Conservation (phyloP, 2,113 vertebrate species). For the Campylomormyrus tamandua region DNA sequence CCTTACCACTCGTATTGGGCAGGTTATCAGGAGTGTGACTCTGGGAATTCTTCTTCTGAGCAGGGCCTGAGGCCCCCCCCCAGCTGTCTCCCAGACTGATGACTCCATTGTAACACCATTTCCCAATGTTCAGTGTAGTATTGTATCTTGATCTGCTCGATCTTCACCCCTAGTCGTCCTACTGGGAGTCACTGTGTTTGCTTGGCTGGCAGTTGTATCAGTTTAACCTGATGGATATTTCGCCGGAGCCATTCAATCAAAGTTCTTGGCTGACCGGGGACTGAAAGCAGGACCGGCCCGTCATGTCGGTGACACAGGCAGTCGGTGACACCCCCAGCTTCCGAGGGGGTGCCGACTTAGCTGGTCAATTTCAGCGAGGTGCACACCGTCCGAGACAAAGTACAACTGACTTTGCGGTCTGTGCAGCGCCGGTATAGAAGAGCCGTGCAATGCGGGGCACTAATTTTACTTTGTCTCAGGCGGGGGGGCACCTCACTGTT, state of each 20-base stretch:
- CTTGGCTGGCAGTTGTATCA: not conserved
- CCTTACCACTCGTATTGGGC: not conserved
- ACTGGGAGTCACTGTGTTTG: not conserved
- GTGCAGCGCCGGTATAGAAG: not conserved
- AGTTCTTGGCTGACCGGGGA: not conserved
- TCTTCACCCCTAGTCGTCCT: not conserved
- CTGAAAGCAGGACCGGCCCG: not conserved
- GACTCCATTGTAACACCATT: not conserved
- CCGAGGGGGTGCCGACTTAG: not conserved
- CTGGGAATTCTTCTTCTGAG: not conserved
- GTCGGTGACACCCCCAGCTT: too few species aligned
- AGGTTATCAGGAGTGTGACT: not conserved
- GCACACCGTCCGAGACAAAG: not conserved
- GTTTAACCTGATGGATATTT: not conserved
- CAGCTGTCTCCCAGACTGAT: not conserved
- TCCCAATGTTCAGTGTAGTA: not conserved
- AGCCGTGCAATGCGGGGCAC: not conserved
- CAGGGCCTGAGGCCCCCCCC: not conserved
- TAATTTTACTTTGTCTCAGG: not conserved
- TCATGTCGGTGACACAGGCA: not conserved
- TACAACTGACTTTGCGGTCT: not conserved
- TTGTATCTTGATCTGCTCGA: not conserved
- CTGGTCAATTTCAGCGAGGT: not conserved
- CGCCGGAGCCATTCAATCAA: not conserved
- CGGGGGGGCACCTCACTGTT: too few species aligned